These are phyloP conservation scores for Nesoenas mayeri DNA, from an alignment of 2,113 vertebrate genomes.

Conservation along the genomic window DNA sequence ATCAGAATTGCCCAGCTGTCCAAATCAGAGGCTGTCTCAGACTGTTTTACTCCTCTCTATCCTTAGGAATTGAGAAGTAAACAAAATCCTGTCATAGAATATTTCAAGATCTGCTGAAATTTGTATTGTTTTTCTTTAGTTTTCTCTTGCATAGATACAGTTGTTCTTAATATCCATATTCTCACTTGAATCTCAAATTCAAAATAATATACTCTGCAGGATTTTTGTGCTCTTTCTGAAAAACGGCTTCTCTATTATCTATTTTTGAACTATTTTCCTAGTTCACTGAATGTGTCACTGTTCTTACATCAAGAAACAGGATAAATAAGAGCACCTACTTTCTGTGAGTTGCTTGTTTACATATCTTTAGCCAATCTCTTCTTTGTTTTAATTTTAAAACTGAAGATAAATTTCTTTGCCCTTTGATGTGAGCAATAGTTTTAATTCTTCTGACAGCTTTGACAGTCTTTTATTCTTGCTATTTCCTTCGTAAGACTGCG, in stretches of 20 bases:
- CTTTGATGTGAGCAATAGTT: neutral
- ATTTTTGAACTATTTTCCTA: neutral
- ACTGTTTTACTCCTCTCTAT: neutral
- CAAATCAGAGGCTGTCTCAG: neutral
- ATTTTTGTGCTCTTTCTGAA: neutral
- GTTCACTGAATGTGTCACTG: neutral
- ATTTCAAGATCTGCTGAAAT: neutral
- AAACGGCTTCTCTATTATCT: neutral
- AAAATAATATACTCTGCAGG: neutral
- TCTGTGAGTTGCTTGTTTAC: neutral
- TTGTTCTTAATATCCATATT: neutral
- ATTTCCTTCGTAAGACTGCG: neutral
- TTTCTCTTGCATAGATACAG: neutral
- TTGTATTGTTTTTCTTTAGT: neutral
- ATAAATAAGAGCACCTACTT: neutral
- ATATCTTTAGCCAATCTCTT: neutral
- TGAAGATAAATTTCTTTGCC: neutral
- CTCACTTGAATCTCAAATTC: neutral
- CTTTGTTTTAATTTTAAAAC: neutral
- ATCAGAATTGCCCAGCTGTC: neutral
- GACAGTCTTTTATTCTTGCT: neutral
- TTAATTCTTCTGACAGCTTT: neutral
- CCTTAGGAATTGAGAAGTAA: neutral
- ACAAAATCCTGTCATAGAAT: neutral
- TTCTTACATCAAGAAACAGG: neutral